Conservation (phyloP, 2,113 vertebrate species). For the Chaetodon trifascialis region DNA sequence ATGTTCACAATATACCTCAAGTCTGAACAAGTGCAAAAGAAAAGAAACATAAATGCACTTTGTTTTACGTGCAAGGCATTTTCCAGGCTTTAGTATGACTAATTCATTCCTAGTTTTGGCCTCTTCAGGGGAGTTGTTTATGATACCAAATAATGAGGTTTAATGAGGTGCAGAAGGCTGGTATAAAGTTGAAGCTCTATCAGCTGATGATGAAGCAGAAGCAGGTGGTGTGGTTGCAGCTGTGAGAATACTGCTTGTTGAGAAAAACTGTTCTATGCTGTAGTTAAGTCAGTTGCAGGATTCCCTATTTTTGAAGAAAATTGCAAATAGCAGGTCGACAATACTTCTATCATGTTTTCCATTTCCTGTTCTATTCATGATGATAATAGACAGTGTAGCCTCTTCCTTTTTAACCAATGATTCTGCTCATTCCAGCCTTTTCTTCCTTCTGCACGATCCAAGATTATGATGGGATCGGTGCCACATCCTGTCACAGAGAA, state of each 20-base stretch:
- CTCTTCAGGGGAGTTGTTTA: not conserved
- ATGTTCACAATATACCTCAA: not conserved
- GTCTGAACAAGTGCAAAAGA: not conserved
- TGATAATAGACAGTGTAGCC: not conserved
- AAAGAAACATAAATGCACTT: not conserved
- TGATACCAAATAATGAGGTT: not conserved
- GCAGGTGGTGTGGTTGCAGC: not conserved
- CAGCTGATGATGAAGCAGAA: not conserved
- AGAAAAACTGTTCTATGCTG: too few species aligned
- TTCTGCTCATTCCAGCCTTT: conserved; percentile 21
- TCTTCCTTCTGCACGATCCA: conserved; percentile 39
- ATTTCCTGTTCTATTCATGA: not conserved
- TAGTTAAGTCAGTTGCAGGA: conserved; percentile 1
- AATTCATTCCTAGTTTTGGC: not conserved
- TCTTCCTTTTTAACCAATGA: conserved; percentile 7
- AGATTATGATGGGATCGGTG: conserved; percentile 30
- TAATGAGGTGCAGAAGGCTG: not conserved
- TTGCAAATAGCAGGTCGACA: not conserved
- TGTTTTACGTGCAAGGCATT: not conserved
- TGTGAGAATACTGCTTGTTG: not conserved
- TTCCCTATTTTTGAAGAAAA: not conserved
- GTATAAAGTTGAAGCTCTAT: not conserved
- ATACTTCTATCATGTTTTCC: not conserved
- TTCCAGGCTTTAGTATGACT: not conserved
- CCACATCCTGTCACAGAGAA: conserved; percentile 29